phyloP scores from a whole-genome alignment of 2,113 vertebrate species.

The Procavia capensis region DNA sequence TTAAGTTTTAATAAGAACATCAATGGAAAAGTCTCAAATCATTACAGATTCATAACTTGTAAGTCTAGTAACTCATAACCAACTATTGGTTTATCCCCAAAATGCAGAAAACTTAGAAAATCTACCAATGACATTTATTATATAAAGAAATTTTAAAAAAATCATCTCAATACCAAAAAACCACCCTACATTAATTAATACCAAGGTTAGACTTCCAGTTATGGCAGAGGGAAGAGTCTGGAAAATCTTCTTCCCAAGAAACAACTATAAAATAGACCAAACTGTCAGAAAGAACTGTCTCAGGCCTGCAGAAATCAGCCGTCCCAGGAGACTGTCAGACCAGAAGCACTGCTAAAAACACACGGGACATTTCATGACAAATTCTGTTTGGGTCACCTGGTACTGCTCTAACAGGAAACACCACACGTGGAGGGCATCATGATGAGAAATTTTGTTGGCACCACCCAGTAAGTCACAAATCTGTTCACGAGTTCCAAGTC shows the following conservation, averaged over 20 bases:
- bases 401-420: no score
- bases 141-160: background rate
- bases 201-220: background rate
- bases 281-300: conserved; percentile 14
- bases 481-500: no score
- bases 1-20: conserved; percentile 22
- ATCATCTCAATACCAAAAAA: background rate
- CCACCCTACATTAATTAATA: conserved; percentile 43
- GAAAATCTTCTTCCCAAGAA: conserved; percentile 24
- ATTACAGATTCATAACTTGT: conserved; percentile 49
- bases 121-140: conserved; percentile 31
- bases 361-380: background rate
- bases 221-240: background rate
- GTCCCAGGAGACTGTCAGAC: background rate
- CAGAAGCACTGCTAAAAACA: conserved; percentile 9
- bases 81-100: conserved; percentile 29
- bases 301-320: background rate
- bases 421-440: no score
- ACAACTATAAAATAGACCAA: conserved; percentile 16
- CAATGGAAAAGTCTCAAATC: conserved; percentile 27
- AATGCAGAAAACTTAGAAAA: conserved; percentile 40
- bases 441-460: no score
- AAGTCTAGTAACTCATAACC: background rate
- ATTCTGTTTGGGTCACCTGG: no score
- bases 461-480: no score